Percentiles rank a stretch among this genome's conserved stretches.
These are phyloP conservation scores for Drosophila melanica DNA, from an alignment of 1,140 invertebrate species.

Conservation along the genomic window DNA sequence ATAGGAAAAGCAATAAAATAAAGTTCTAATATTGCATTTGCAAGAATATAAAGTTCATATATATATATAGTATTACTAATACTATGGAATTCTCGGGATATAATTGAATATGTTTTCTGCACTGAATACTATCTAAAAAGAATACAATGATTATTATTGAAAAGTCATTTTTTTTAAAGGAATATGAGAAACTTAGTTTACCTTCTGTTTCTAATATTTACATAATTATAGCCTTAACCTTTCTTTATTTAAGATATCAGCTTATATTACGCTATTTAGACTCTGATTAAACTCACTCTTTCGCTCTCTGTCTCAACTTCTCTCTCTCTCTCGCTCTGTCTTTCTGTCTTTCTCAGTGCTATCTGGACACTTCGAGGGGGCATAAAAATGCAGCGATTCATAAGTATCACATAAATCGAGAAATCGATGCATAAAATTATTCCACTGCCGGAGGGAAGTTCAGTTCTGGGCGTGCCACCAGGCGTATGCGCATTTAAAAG, in stretches of 20 bases:
- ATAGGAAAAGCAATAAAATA: not conserved
- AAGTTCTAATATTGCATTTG: not conserved
- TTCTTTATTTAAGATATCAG: too few species aligned
- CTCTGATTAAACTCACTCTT: not conserved
- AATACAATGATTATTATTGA: too few species aligned
- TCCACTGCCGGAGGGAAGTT: slow-evolving; percentile 4
- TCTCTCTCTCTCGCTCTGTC: not conserved
- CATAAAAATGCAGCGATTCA: slow-evolving; percentile 11
- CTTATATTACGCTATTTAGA: not conserved
- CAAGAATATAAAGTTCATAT: not conserved
- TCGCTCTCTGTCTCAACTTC: not conserved
- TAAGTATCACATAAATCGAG: slow-evolving; percentile 55
- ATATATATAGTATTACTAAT: too few species aligned
- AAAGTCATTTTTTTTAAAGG: too few species aligned
- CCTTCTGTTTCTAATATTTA: too few species aligned
- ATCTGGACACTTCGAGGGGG: too few species aligned
- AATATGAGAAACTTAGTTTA: too few species aligned
- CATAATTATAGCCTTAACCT: too few species aligned
- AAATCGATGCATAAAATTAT: slow-evolving; percentile 75
- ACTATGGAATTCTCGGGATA: too few species aligned
- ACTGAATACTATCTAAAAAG: too few species aligned
- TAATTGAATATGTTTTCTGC: too few species aligned
- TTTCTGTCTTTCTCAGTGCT: slow-evolving; percentile 12
- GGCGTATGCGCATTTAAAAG: slow-evolving; percentile 49
- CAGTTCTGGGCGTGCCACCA: slow-evolving; percentile 9